Evolutionary conservation across 2,113 vertebrate species (phyloP).

Genomic region (Trachemys scripta): DNA sequence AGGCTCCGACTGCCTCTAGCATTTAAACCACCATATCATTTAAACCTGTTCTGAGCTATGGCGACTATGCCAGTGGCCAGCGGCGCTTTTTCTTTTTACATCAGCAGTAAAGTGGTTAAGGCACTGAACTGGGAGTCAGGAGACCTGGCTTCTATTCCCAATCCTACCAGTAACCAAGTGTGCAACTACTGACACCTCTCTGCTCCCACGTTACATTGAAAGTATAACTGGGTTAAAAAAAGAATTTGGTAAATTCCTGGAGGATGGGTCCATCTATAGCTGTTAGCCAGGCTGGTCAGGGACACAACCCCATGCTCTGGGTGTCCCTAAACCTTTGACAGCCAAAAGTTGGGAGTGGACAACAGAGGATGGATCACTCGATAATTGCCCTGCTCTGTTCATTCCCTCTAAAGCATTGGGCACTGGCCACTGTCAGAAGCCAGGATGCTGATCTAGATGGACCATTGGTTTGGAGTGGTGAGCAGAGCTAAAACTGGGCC

Average conservation of each 20-base stretch:
- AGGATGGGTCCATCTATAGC: background rate
- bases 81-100: background rate
- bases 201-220: background rate
- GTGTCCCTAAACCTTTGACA: background rate
- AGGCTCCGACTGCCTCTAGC: background rate
- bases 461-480: background rate
- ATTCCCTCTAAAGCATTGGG: too few relatives aligned
- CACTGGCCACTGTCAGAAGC: background rate
- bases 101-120: background rate
- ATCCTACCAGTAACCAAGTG: background rate
- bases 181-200: background rate
- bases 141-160: background rate
- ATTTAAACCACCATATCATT: background rate
- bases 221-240: background rate
- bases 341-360: background rate
- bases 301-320: background rate
- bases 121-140: background rate
- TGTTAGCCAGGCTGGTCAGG: background rate
- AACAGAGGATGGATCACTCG: background rate
- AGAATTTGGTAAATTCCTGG: background rate
- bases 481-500: background rate
- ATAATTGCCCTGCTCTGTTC: background rate
- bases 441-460: background rate
- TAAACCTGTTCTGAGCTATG: background rate
- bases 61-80: background rate